These are phyloP conservation scores for Temnothorax curvispinosus DNA, from an alignment of 1,140 invertebrate genomes.

Conservation along the genomic window DNA sequence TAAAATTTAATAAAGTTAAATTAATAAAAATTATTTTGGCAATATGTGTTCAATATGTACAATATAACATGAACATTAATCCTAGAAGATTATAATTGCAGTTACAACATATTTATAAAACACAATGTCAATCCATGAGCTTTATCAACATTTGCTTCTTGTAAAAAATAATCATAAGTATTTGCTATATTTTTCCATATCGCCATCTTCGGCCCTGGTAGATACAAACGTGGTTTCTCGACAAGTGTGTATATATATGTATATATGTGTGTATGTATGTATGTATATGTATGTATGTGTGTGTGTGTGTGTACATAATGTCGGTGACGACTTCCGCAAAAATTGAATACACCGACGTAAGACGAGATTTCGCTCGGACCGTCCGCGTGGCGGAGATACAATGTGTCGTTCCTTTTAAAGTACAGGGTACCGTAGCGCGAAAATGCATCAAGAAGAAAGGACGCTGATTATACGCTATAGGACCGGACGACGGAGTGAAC, in stretches of 20 bases:
- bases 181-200: background rate
- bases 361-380: slow-evolving; percentile 12
- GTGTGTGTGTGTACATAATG: background rate
- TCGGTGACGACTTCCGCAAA: slow-evolving; percentile 70
- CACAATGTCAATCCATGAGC: background rate
- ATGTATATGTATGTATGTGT: no score
- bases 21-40: background rate
- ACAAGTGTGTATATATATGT: background rate
- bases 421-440: slow-evolving; percentile 65
- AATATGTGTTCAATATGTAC: background rate
- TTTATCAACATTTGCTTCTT: background rate
- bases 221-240: background rate
- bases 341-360: slow-evolving; percentile 53
- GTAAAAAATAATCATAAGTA: background rate
- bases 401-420: slow-evolving; percentile 54
- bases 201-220: background rate
- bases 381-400: slow-evolving; percentile 40
- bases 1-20: background rate
- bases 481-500: background rate
- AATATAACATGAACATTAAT: background rate
- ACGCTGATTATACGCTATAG: slow-evolving; percentile 57
- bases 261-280: no score
- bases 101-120: background rate
- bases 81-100: background rate
- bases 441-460: slow-evolving; percentile 58